Evolutionary conservation across 1,140 invertebrate genomes (phyloP).

Genomic region (Lepidostoma basale): DNA sequence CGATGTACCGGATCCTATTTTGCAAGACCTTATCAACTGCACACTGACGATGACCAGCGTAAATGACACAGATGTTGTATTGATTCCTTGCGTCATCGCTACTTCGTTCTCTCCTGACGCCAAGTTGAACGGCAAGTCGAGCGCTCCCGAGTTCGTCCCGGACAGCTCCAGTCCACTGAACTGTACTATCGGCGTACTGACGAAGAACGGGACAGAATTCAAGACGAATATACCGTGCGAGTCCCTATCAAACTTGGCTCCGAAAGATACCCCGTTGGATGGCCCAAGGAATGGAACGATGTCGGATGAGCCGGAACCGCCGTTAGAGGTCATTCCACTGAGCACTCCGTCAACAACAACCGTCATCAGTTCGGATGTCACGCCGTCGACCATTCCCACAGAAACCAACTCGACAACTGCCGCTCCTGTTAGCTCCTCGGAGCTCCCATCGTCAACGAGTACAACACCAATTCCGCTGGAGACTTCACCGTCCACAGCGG

Average conservation of each 20-base stretch:
- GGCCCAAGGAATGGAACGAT: neutral
- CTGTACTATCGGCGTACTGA: conserved; percentile 57
- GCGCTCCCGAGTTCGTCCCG: conserved; percentile 48
- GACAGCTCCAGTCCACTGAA: conserved; percentile 44
- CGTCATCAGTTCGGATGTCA: neutral
- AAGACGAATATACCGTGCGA: conserved; percentile 59
- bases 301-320: neutral
- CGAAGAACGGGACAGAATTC: conserved; percentile 54
- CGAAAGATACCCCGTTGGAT: conserved; percentile 16
- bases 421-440: neutral
- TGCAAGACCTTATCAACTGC: conserved; percentile 58
- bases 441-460: neutral
- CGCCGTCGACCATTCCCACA: neutral
- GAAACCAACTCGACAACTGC: conserved; percentile 5
- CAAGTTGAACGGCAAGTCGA: conserved; percentile 45
- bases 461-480: neutral
- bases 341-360: conserved; percentile 22
- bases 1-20: conserved; percentile 50
- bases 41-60: conserved; percentile 54
- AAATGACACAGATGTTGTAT: conserved; percentile 54
- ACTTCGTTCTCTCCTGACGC: conserved; percentile 58
- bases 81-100: conserved; percentile 59
- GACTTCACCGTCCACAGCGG: neutral
- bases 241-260: conserved; percentile 46
- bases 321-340: conserved; percentile 30